Evolutionary conservation across 2,888 invertebrate genomes (phyloP).

Genomic region (Drosophila mulleri): DNA sequence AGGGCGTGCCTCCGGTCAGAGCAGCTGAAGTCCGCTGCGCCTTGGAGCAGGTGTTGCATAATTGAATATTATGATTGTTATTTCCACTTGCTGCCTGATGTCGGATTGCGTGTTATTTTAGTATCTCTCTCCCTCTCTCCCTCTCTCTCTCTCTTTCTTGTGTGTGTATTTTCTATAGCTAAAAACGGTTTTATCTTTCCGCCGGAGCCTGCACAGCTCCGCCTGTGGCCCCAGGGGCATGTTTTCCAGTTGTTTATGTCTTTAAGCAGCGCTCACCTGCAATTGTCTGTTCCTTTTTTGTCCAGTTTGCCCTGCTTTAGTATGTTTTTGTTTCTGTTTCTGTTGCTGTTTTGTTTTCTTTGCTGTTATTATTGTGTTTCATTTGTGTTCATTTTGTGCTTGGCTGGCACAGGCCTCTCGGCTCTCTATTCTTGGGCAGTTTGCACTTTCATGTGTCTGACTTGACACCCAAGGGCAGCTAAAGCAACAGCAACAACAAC

Average conservation of each 20-base stretch:
- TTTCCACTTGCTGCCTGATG: constrained; percentile 69
- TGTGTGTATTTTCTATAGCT: constrained; percentile 35
- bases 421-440: constrained; percentile 31
- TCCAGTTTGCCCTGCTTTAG: too few relatives aligned
- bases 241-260: constrained; percentile 59
- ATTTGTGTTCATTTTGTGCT: constrained; percentile 3
- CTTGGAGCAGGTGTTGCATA: constrained; percentile 59
- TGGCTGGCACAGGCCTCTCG: constrained; percentile 3
- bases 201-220: neutral
- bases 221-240: constrained; percentile 53
- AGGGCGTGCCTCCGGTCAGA: constrained; percentile 28
- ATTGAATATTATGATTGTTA: constrained; percentile 79
- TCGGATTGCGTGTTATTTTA: constrained; percentile 45
- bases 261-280: constrained; percentile 68
- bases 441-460: constrained; percentile 44
- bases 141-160: neutral
- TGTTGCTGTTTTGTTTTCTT: constrained; percentile 4
- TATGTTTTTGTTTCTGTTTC: constrained; percentile 5
- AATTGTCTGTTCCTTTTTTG: constrained; percentile 47
- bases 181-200: constrained; percentile 10
- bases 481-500: constrained; percentile 1
- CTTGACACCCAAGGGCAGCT: constrained; percentile 18
- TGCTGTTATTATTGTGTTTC: constrained; percentile 6
- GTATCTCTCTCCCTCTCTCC: constrained; percentile 8
- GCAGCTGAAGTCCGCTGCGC: constrained; percentile 6